These are phyloP conservation scores for Cydia strobilella DNA, from an alignment of 1,140 invertebrate species.

Conservation along the genomic window DNA sequence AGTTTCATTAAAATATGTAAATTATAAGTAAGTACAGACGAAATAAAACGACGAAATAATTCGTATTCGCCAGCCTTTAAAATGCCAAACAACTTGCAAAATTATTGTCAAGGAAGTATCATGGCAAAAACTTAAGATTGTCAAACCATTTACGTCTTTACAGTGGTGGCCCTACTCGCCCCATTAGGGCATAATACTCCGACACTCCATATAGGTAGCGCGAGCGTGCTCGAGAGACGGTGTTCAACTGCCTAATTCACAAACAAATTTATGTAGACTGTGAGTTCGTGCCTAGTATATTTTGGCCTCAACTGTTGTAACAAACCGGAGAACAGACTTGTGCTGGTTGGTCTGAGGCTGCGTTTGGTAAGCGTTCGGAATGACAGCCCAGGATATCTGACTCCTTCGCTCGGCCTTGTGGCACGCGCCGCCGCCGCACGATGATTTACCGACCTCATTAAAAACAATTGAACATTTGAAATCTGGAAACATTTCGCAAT, in stretches of 20 bases:
- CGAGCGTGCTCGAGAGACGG: not conserved
- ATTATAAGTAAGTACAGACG: too few species aligned
- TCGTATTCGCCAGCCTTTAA: not conserved
- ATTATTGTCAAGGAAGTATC: not conserved
- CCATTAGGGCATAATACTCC: slow-evolving; percentile 50
- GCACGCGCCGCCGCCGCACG: slow-evolving; percentile 68
- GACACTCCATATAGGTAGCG: slow-evolving; percentile 48
- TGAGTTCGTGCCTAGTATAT: not conserved
- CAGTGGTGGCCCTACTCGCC: slow-evolving; percentile 32
- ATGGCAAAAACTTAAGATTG: slow-evolving; percentile 1
- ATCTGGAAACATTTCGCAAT: not conserved
- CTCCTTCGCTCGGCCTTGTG: slow-evolving; percentile 72
- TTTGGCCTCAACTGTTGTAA: not conserved
- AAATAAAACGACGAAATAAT: too few species aligned
- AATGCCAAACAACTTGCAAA: not conserved
- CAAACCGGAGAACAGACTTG: not conserved
- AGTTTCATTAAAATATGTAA: too few species aligned
- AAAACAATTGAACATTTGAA: slow-evolving; percentile 39
- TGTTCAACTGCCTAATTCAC: slow-evolving; percentile 6
- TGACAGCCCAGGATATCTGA: slow-evolving; percentile 47
- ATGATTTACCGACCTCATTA: slow-evolving; percentile 65
- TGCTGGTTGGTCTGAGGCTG: not conserved
- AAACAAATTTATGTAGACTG: not conserved
- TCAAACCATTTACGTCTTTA: slow-evolving; percentile 14
- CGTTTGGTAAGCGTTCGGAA: not conserved